Conservation (phyloP, 1,140 invertebrate genomes). For the Goniozus legneri region DNA sequence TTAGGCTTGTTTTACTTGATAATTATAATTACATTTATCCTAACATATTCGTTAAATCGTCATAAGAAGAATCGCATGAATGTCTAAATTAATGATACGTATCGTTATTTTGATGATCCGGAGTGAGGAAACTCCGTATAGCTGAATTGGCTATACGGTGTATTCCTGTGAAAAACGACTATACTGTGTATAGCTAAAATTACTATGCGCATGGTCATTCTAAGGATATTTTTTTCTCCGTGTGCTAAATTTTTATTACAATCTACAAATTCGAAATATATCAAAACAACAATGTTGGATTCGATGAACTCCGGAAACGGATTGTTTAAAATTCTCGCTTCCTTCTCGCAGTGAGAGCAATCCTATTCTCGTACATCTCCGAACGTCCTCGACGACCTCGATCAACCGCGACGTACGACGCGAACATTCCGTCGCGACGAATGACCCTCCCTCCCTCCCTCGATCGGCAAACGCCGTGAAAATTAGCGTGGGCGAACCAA, state of each 20-base stretch:
- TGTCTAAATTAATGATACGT: no score
- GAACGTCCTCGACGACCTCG: neutral
- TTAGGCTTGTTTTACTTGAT: no score
- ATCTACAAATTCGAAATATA: no score
- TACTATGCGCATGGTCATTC: neutral
- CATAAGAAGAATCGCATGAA: no score
- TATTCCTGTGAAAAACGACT: neutral
- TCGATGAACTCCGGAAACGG: no score
- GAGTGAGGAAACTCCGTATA: neutral
- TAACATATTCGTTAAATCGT: no score
- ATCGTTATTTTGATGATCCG: neutral
- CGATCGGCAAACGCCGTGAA: no score
- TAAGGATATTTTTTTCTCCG: neutral
- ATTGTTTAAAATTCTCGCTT: no score
- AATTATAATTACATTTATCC: no score
- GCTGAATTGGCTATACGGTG: neutral
- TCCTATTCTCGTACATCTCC: neutral
- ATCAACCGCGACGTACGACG: neutral
- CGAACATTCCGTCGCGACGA: slow-evolving; percentile 6
- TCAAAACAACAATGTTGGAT: no score
- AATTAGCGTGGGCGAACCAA: no score
- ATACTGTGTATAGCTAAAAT: neutral
- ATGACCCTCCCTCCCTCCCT: neutral
- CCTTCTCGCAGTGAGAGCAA: neutral
- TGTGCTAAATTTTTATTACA: no score